phyloP scores from a whole-genome alignment of 2,113 vertebrate species.

The Brienomyrus longianalis region DNA sequence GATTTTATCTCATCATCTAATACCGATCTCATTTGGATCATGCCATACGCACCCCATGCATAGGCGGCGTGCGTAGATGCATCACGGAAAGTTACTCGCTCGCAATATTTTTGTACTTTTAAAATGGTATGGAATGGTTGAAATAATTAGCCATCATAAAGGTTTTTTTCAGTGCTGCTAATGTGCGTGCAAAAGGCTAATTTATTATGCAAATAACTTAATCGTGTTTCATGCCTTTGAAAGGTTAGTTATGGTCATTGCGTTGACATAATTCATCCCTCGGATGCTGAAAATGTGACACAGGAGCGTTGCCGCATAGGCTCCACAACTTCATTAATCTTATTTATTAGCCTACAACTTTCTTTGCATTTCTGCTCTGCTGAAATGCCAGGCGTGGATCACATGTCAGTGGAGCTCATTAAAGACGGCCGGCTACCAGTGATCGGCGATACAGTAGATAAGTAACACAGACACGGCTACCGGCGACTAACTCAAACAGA shows the following conservation, averaged over 20 bases:
- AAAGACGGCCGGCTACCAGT: neutral
- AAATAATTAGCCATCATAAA: neutral
- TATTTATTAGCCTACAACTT: neutral
- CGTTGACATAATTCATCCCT: neutral
- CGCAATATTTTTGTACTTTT: neutral
- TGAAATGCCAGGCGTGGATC: neutral
- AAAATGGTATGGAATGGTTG: neutral
- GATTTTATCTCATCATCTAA: neutral
- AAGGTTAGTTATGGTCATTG: neutral
- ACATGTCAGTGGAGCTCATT: neutral
- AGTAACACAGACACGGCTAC: neutral
- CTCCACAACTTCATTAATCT: neutral
- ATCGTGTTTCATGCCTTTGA: neutral
- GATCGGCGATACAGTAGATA: neutral
- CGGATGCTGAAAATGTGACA: slow-evolving; percentile 7
- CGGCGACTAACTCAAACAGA: neutral
- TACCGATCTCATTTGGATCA: neutral
- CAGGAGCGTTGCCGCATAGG: slow-evolving; percentile 9
- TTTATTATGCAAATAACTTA: slow-evolving; percentile 8
- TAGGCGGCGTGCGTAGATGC: neutral
- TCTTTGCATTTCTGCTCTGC: neutral
- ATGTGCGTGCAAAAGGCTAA: neutral
- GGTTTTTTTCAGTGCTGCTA: neutral
- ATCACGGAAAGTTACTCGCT: neutral
- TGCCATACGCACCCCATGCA: neutral